Percentiles rank a stretch among this genome's conserved stretches.
These are phyloP conservation scores for Epirrhoe tristata DNA, from an alignment of 2,888 invertebrate genomes.

Conservation along the genomic window DNA sequence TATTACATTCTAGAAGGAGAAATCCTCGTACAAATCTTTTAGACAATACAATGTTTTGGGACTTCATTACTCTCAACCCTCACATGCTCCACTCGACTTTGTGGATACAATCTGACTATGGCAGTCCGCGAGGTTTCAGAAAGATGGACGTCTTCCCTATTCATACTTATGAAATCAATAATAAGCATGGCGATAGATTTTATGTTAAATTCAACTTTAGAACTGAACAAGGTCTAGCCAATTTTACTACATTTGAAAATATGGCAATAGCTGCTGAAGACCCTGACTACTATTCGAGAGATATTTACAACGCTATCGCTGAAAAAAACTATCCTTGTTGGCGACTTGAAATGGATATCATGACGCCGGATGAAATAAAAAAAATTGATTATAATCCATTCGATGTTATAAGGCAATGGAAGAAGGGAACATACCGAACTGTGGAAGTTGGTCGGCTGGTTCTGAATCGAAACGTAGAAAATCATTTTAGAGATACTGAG, in stretches of 20 bases:
- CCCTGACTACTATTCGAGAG: conserved; percentile 93
- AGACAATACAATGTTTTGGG: conserved; percentile 95
- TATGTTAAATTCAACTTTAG: conserved; percentile 96
- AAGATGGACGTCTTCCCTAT: conserved; percentile 96
- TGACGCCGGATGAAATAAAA: conserved; percentile 86
- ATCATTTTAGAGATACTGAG: conserved; percentile 63
- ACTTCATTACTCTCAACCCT: conserved; percentile 92
- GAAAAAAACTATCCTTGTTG: conserved; percentile 72
- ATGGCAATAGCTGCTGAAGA: conserved; percentile 87
- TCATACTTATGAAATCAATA: conserved; percentile 95
- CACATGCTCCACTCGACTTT: conserved; percentile 91
- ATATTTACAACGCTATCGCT: conserved; percentile 93
- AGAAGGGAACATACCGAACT: conserved; percentile 90
- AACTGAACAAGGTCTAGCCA: conserved; percentile 94
- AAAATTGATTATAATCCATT: conserved; percentile 92
- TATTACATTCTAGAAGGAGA: conserved; percentile 95
- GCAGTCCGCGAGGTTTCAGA: conserved; percentile 94
- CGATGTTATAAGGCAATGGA: conserved; percentile 94
- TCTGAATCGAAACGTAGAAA: conserved; percentile 92
- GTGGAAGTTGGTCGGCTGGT: conserved; percentile 92
- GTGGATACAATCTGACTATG: conserved; percentile 93
- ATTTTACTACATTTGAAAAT: conserved; percentile 88
- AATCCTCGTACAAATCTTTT: conserved; percentile 94
- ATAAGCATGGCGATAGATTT: conserved; percentile 87
- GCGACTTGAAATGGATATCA: conserved; percentile 34